Evolutionary conservation across 2,797 vertebrate genomes (phyloP).

Genomic region (Moxostoma hubbsi): DNA sequence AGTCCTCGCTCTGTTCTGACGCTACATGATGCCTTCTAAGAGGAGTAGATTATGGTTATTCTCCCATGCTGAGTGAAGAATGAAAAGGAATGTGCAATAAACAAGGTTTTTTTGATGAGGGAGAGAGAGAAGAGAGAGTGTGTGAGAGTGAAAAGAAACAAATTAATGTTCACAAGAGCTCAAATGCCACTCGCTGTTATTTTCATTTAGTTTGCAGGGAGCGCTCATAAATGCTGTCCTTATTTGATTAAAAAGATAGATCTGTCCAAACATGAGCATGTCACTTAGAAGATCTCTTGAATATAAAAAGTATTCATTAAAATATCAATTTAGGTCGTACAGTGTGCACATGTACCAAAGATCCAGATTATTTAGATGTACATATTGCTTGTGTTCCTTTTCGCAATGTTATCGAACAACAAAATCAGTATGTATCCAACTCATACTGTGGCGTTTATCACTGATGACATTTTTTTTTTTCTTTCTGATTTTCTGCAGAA

Average conservation of each 20-base stretch:
- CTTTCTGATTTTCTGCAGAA: conserved; percentile 6
- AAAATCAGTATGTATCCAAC: conserved; percentile 8
- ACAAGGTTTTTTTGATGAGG: conserved; percentile 52
- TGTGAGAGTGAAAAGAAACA: conserved; percentile 37
- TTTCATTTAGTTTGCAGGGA: conserved; percentile 56
- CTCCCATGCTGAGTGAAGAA: conserved; percentile 60
- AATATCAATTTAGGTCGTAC: conserved; percentile 59
- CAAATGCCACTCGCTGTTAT: conserved; percentile 64
- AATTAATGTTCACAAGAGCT: conserved; percentile 55
- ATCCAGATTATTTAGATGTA: conserved; percentile 70
- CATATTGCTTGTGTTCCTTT: conserved; percentile 49
- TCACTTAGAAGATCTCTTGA: conserved; percentile 17
- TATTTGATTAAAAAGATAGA: conserved; percentile 59
- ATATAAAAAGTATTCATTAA: conserved; percentile 38
- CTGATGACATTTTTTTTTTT: background rate
- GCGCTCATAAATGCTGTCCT: conserved; percentile 53
- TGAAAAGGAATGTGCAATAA: conserved; percentile 73
- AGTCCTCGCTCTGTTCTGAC: conserved; percentile 54
- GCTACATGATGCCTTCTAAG: conserved; percentile 56
- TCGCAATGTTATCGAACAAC: conserved; percentile 14
- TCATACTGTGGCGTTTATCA: background rate
- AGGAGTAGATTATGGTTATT: conserved; percentile 55
- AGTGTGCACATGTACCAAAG: conserved; percentile 80
- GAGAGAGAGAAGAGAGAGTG: conserved; percentile 8
- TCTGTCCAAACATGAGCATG: conserved; percentile 41